Base-by-base conservation (phyloP, 2,113 vertebrate genomes). In the Coracopsis vasa region DNA sequence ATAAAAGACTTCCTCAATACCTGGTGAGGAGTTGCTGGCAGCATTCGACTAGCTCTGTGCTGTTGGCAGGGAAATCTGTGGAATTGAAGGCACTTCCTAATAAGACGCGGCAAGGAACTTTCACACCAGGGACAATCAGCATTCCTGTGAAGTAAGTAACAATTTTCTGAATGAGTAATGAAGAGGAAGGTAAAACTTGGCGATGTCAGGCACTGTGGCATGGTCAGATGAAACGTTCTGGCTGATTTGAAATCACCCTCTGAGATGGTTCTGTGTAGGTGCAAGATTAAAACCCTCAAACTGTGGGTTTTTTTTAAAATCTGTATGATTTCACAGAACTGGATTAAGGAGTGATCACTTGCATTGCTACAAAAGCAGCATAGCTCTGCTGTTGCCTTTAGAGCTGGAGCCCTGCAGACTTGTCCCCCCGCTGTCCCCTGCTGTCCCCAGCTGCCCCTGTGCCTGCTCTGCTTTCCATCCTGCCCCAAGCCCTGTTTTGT, bases 21-120 rank as follows among this genome's bases (percentile, higher is more conserved):
- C 98, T 98, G 96, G 60, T 74, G 48, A 98, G 97, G 13, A 99
- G 96, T n/a, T 88, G 92, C 65, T 95, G 95, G 95, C 99, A 99
- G 95, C 99, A 99, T 81, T 94, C 64, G 44, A 97, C 11, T 24
- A 99, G 58, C 27, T 97, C 37, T 33, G 97, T 96, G 88, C 77
- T 97, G 78, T 96, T 98, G 74, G 28, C 88, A 77, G 97, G 84
- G 9, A 79, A 79, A 58, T 80, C 95, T 35, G 95, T 97, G 82
- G 88, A 97, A 89, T 94, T 97, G 86, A 98, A 97, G 45, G 79
- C 44, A 25, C 92, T 95, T 87, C 73, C 95, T 48, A 99, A 78
- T 81, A 98, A 77, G 16, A 82, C 33, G 20, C 91, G 86, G 85
- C 99, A 99, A 51, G 95, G 81, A 80, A 87, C 31, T n/a, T 98